Evolutionary conservation across 2,888 invertebrate species (phyloP).

Genomic region (Ennomos erosarius): DNA sequence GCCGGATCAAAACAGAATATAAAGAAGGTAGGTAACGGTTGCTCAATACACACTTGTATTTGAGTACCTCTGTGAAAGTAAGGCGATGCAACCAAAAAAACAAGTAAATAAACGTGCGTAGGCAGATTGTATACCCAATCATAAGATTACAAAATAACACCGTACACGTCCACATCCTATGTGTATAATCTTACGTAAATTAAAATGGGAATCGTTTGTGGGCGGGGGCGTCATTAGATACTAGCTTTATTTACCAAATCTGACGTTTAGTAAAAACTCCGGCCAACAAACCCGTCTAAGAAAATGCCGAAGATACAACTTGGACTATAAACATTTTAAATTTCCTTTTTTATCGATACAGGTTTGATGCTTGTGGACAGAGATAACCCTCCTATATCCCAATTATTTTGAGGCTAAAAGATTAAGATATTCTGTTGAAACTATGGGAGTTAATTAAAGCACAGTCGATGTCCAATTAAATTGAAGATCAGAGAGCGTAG

Average conservation of each 20-base stretch:
- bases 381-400: slow-evolving; percentile 48
- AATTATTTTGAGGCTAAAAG: slow-evolving; percentile 48
- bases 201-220: slow-evolving; percentile 51
- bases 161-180: slow-evolving; percentile 40
- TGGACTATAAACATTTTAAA: slow-evolving; percentile 52
- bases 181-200: slow-evolving; percentile 53
- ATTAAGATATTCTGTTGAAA: slow-evolving; percentile 41
- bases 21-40: slow-evolving; percentile 37
- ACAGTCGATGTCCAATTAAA: slow-evolving; percentile 37
- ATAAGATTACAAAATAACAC: slow-evolving; percentile 48
- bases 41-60: slow-evolving; percentile 26
- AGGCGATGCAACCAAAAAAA: slow-evolving; percentile 30
- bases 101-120: slow-evolving; percentile 48
- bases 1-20: slow-evolving; percentile 28
- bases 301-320: slow-evolving; percentile 47
- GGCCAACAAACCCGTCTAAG: slow-evolving; percentile 47
- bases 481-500: slow-evolving; percentile 31
- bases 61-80: slow-evolving; percentile 24
- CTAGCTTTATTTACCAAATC: slow-evolving; percentile 61
- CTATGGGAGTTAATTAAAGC: slow-evolving; percentile 41
- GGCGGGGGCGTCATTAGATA: slow-evolving; percentile 53
- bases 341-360: slow-evolving; percentile 55
- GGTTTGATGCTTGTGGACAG: slow-evolving; percentile 42
- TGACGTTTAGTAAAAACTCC: slow-evolving; percentile 53
- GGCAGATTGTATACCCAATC: slow-evolving; percentile 47